Percentiles rank a stretch among this genome's conserved stretches.
phyloP scores from a whole-genome alignment of 1,140 invertebrate species.

The Rhizoglyphus robini region DNA sequence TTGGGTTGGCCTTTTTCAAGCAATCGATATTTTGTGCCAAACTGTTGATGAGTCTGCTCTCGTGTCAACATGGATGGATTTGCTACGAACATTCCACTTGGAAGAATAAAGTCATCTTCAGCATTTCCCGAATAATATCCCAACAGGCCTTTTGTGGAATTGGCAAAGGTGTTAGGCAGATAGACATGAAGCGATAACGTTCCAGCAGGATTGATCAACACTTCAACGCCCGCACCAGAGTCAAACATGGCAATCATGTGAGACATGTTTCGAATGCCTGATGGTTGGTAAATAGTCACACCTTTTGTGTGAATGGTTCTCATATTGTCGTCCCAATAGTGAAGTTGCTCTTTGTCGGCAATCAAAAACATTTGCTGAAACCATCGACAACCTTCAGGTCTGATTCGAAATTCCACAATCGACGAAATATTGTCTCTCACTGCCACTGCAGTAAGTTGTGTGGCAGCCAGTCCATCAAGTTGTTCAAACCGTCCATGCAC shows the following conservation, averaged over 20 bases:
- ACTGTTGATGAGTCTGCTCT: slow-evolving; percentile 30
- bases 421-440: slow-evolving; percentile 55
- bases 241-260: slow-evolving; percentile 88
- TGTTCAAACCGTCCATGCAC: slow-evolving; percentile 79
- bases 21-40: slow-evolving; percentile 18
- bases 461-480: slow-evolving; percentile 50
- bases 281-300: slow-evolving; percentile 77
- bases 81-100: slow-evolving; percentile 38
- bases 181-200: slow-evolving; percentile 70
- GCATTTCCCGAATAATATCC: slow-evolving; percentile 80
- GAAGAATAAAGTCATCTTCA: slow-evolving; percentile 62
- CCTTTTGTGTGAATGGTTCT: slow-evolving; percentile 78
- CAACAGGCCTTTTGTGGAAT: slow-evolving; percentile 71
- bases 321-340: slow-evolving; percentile 73
- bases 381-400: slow-evolving; percentile 71
- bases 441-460: slow-evolving; percentile 68
- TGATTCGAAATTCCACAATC: slow-evolving; percentile 64
- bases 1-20: not conserved
- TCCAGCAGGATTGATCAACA: slow-evolving; percentile 66
- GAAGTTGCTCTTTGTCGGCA: slow-evolving; percentile 63
- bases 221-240: slow-evolving; percentile 77
- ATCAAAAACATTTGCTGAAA: slow-evolving; percentile 76
- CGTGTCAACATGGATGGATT: not conserved
- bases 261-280: slow-evolving; percentile 77
- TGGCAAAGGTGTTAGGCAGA: slow-evolving; percentile 48